Conservation (phyloP, 2,888 invertebrate species). For the Conops quadrifasciatus region DNA sequence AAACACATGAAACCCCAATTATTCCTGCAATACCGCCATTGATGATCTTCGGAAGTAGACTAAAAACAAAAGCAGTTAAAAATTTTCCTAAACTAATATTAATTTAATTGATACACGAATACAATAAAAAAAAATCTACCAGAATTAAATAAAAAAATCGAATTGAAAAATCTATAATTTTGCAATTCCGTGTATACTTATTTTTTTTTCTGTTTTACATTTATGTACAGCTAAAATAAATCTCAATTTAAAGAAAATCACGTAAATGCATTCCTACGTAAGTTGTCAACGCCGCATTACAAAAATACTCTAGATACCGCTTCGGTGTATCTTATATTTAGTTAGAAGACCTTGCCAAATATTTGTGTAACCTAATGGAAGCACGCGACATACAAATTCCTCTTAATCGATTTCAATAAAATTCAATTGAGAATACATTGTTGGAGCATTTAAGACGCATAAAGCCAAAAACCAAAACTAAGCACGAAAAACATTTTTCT, state of each 20-base stretch:
- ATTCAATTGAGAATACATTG: too few species aligned
- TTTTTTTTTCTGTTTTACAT: not conserved
- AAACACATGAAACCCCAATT: constrained; percentile 96
- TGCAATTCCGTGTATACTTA: too few species aligned
- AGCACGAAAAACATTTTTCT: too few species aligned
- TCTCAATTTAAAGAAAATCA: too few species aligned
- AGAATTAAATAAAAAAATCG: not conserved
- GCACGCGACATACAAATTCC: not conserved
- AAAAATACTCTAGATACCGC: constrained; percentile 5
- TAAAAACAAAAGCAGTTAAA: constrained; percentile 64
- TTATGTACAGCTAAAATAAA: not conserved
- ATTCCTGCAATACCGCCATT: constrained; percentile 99
- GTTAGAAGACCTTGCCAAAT: not conserved
- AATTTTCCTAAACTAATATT: not conserved
- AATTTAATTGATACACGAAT: not conserved
- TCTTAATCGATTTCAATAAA: not conserved
- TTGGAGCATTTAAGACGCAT: too few species aligned
- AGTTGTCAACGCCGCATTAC: constrained; percentile 5
- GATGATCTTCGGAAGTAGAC: constrained; percentile 90
- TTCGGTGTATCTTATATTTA: not conserved
- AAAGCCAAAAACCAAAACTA: too few species aligned
- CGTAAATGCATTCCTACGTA: constrained; percentile 12
- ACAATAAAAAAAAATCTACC: not conserved
- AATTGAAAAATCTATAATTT: too few species aligned
- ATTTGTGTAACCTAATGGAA: not conserved